These are phyloP conservation scores for Elephas maximus DNA, from an alignment of 2,113 vertebrate species.

Conservation along the genomic window DNA sequence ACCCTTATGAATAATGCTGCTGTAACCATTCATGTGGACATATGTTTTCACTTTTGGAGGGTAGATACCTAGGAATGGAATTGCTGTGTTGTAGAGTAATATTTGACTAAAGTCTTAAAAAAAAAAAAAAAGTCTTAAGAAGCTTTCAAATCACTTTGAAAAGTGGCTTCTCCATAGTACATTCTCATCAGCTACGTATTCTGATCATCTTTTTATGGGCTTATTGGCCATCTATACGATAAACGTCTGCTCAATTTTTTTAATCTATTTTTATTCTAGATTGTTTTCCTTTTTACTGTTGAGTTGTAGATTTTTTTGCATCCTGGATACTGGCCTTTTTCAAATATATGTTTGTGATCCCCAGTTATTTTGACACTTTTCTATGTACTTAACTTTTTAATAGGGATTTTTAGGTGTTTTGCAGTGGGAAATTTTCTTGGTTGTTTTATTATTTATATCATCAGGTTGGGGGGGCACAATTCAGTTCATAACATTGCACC, in stretches of 20 bases:
- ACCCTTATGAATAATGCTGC: background rate
- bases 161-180: background rate
- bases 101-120: background rate
- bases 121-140: background rate
- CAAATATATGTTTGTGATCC: background rate
- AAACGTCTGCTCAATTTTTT: background rate
- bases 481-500: no score
- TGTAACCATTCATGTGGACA: background rate
- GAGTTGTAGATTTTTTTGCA: background rate
- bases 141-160: slow-evolving; percentile 16
- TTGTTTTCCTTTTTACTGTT: background rate
- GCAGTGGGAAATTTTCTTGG: background rate
- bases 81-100: background rate
- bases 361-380: background rate
- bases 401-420: background rate
- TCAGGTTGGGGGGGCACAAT: background rate
- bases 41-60: background rate
- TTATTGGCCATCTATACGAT: background rate
- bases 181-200: background rate
- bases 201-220: background rate
- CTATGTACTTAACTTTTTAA: background rate
- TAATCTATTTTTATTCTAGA: background rate
- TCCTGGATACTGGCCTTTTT: background rate
- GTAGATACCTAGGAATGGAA: background rate
- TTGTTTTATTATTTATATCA: background rate